Evolutionary conservation across 2,113 vertebrate genomes (phyloP).

Genomic region (Siniperca chuatsi): DNA sequence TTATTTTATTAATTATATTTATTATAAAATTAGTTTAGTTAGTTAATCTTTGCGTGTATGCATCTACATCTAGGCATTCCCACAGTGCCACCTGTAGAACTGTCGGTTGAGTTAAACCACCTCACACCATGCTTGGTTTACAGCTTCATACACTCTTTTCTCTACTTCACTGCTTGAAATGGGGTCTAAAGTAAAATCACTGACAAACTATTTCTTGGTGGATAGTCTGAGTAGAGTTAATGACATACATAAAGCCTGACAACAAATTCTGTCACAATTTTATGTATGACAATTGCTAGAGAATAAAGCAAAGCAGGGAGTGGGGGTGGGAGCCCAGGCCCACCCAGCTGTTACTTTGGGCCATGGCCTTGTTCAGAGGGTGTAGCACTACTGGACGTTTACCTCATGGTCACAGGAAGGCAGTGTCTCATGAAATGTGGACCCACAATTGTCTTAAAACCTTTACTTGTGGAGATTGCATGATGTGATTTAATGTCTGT

Average conservation of each 20-base stretch:
- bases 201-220: not conserved
- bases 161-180: not conserved
- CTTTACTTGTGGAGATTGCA: not conserved
- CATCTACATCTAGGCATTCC: not conserved
- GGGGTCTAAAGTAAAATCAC: not conserved
- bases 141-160: not conserved
- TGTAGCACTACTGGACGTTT: constrained; percentile 42
- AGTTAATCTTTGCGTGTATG: no score
- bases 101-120: not conserved
- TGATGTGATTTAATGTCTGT: not conserved
- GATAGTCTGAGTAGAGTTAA: not conserved
- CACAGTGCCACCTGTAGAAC: not conserved
- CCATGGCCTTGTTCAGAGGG: constrained; percentile 9
- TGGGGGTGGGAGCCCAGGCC: not conserved
- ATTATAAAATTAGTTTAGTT: no score
- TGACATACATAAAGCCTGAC: constrained; percentile 18
- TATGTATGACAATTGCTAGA: constrained; percentile 7
- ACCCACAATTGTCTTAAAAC: not conserved
- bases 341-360: constrained; percentile 33
- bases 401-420: constrained; percentile 15
- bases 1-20: no score
- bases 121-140: not conserved
- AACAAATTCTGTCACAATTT: not conserved
- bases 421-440: constrained; percentile 16
- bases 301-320: not conserved